phyloP scores from a whole-genome alignment of 2,113 vertebrate species.

The Laticauda colubrina region DNA sequence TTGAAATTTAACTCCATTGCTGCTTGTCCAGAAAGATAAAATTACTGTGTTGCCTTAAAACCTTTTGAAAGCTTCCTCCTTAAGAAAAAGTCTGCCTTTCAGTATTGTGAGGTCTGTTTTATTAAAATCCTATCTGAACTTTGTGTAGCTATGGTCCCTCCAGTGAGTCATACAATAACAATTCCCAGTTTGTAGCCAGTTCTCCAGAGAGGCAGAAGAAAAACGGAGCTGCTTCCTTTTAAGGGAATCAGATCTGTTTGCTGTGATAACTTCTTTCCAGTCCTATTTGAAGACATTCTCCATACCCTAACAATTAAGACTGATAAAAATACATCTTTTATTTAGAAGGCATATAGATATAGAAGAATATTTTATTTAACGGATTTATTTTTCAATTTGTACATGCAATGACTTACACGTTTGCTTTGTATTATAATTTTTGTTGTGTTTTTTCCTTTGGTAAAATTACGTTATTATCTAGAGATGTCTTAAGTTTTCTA shows the following conservation, averaged over 20 bases:
- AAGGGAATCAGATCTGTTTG: constrained; percentile 81
- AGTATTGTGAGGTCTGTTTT: constrained; percentile 45
- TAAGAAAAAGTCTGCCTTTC: constrained; percentile 32
- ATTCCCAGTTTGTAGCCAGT: constrained; percentile 79
- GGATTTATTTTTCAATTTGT: constrained; percentile 45
- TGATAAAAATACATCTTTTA: constrained; percentile 52
- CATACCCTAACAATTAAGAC: constrained; percentile 59
- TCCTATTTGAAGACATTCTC: constrained; percentile 67
- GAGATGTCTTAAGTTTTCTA: constrained; percentile 20
- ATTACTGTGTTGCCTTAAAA: not conserved
- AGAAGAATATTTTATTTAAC: constrained; percentile 50
- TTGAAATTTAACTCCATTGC: not conserved
- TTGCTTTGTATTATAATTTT: constrained; percentile 16
- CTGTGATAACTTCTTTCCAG: constrained; percentile 67
- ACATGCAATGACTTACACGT: constrained; percentile 12
- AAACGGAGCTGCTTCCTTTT: constrained; percentile 87
- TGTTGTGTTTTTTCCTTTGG: constrained; percentile 21
- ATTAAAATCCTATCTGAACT: constrained; percentile 63
- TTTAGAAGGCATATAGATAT: constrained; percentile 50
- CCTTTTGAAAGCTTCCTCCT: constrained; percentile 33
- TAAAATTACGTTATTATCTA: constrained; percentile 27
- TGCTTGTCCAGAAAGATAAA: not conserved
- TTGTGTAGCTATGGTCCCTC: constrained; percentile 53
- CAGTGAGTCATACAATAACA: constrained; percentile 80
- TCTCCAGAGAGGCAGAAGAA: constrained; percentile 78